A percentile compares a stretch with the other conserved stretches of the same genome.
Conservation (phyloP, 2,888 invertebrate species). For the Tolmerus cingulatus region DNA sequence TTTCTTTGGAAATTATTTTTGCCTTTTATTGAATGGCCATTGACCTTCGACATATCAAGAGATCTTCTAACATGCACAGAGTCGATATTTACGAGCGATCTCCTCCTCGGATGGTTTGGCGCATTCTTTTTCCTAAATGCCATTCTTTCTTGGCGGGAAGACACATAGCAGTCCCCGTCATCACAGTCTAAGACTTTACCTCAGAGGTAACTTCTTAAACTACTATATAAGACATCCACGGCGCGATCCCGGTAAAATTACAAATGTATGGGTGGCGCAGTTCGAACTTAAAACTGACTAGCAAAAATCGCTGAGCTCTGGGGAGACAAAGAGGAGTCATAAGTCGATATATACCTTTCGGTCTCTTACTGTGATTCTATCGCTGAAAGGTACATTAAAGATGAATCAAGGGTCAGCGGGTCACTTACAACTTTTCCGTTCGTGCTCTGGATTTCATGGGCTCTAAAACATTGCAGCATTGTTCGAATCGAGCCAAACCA, state of each 20-base stretch:
- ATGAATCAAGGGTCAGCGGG: constrained; percentile 41
- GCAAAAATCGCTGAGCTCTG: not conserved
- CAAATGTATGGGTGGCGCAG: not conserved
- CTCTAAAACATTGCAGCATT: constrained; percentile 24
- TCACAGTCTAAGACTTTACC: not conserved
- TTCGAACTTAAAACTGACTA: not conserved
- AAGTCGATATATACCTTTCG: constrained; percentile 32
- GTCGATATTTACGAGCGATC: constrained; percentile 24
- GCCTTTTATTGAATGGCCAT: constrained; percentile 38
- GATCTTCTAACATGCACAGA: constrained; percentile 16
- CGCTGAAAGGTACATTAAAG: constrained; percentile 43
- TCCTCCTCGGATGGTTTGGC: not conserved
- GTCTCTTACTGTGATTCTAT: constrained; percentile 39
- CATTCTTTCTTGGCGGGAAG: constrained; percentile 1
- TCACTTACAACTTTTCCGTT: constrained; percentile 39
- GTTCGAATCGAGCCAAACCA: not conserved
- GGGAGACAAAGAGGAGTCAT: constrained; percentile 38
- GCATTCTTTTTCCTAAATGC: constrained; percentile 10
- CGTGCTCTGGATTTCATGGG: constrained; percentile 44
- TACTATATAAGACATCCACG: not conserved
- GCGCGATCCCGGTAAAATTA: not conserved
- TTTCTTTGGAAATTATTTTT: constrained; percentile 35
- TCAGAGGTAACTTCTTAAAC: not conserved
- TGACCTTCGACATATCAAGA: constrained; percentile 37
- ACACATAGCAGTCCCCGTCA: not conserved